Percentiles rank a stretch among this genome's conserved stretches.
Evolutionary conservation across 2,113 vertebrate genomes (phyloP).

Genomic region (Silurus meridionalis): DNA sequence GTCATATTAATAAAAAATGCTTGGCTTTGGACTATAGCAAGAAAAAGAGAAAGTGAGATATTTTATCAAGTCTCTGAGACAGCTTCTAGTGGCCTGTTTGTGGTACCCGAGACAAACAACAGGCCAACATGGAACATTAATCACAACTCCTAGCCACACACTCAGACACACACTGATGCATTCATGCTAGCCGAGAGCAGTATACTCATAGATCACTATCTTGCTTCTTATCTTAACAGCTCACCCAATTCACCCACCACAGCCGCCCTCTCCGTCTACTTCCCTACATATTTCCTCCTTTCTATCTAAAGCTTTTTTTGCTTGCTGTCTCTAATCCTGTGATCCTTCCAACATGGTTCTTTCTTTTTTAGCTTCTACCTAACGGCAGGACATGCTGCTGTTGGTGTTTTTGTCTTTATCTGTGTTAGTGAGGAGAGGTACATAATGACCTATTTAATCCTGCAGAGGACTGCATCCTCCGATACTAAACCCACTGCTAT

Average conservation of each 20-base stretch:
- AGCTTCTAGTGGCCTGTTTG: slow-evolving; percentile 15
- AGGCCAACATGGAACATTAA: slow-evolving; percentile 31
- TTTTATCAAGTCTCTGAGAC: slow-evolving; percentile 10
- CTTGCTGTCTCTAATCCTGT: slow-evolving; percentile 15
- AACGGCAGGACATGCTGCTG: slow-evolving; percentile 10
- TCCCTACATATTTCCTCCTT: slow-evolving; percentile 5
- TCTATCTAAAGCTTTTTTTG: background rate
- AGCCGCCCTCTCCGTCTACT: background rate
- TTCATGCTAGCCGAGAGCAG: slow-evolving; percentile 6
- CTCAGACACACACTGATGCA: slow-evolving; percentile 17
- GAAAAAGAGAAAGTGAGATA: slow-evolving; percentile 14
- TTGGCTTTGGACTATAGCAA: background rate
- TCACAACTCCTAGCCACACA: slow-evolving; percentile 19
- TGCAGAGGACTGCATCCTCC: background rate
- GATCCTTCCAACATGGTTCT: slow-evolving; percentile 22
- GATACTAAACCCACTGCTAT: background rate
- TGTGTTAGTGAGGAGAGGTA: slow-evolving; percentile 8
- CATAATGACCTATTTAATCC: slow-evolving; percentile 33
- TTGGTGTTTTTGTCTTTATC: slow-evolving; percentile 20
- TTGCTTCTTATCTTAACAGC: slow-evolving; percentile 30
- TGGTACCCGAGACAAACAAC: slow-evolving; percentile 26
- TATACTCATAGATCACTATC: slow-evolving; percentile 41
- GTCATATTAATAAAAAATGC: background rate
- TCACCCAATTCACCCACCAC: slow-evolving; percentile 11
- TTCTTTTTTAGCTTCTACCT: background rate